Evolutionary conservation across 2,888 invertebrate genomes (phyloP).

Genomic region (Tinea trinotella): DNA sequence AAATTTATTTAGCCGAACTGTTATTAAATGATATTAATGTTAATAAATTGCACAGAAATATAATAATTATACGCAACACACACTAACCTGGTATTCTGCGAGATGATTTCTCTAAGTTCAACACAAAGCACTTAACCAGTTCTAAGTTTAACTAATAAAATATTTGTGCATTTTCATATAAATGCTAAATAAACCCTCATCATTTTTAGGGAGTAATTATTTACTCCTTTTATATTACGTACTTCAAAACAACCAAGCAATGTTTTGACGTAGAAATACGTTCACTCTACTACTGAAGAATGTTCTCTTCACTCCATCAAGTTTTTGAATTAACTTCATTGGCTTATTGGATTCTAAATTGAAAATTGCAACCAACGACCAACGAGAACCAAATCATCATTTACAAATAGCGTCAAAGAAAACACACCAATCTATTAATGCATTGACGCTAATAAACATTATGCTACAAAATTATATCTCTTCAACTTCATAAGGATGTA

Average conservation of each 20-base stretch:
- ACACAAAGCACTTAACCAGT: constrained; percentile 1
- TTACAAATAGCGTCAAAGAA: neutral
- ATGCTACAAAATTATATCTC: neutral
- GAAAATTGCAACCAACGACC: neutral
- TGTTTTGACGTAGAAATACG: constrained; percentile 14
- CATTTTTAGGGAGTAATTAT: constrained; percentile 8
- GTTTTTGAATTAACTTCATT: neutral
- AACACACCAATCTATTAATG: neutral
- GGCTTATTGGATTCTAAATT: neutral
- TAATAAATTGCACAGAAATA: neutral
- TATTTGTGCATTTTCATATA: neutral
- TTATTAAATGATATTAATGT: neutral
- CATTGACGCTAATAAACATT: neutral
- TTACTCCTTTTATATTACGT: constrained; percentile 9
- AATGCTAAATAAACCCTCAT: constrained; percentile 3
- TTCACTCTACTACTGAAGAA: neutral
- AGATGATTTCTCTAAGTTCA: neutral
- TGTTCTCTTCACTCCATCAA: neutral
- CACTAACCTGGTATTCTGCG: neutral
- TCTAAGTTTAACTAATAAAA: neutral
- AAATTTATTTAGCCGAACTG: neutral
- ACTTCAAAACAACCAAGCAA: constrained; percentile 15
- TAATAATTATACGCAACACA: constrained; percentile 8
- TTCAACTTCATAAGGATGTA: too few relatives aligned
- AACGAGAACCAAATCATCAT: neutral